These are phyloP conservation scores for Pollenia griseotomentosa DNA, from an alignment of 2,888 invertebrate genomes.

Conservation along the genomic window DNA sequence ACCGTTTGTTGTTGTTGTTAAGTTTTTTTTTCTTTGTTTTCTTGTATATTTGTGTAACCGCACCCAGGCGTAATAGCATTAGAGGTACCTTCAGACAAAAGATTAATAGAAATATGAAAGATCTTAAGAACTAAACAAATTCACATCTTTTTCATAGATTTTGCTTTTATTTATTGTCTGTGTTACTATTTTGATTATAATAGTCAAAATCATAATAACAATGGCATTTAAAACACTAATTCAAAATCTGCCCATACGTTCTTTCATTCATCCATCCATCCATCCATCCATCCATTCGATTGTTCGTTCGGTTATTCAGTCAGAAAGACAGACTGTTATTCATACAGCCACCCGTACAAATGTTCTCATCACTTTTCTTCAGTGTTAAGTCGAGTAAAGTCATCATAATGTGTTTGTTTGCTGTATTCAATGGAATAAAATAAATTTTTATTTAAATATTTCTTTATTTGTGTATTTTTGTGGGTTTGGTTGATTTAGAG, in stretches of 20 bases:
- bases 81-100: slow-evolving; percentile 46
- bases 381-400: not conserved
- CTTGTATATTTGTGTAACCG: slow-evolving; percentile 48
- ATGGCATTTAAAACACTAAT: slow-evolving; percentile 45
- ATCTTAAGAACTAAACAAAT: slow-evolving; percentile 60
- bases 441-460: slow-evolving; percentile 37
- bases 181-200: slow-evolving; percentile 43
- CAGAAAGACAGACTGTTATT: not conserved
- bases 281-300: not conserved
- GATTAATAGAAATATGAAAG: slow-evolving; percentile 43
- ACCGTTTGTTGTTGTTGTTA: slow-evolving; percentile 1
- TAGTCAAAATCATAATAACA: slow-evolving; percentile 53
- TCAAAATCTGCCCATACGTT: slow-evolving; percentile 6
- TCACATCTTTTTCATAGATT: slow-evolving; percentile 55
- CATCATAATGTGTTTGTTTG: slow-evolving; percentile 9
- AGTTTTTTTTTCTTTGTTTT: slow-evolving; percentile 25
- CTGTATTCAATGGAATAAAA: slow-evolving; percentile 1
- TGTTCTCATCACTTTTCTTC: not conserved
- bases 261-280: not conserved
- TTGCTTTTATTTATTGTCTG: slow-evolving; percentile 55
- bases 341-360: not conserved
- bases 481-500: not conserved
- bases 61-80: slow-evolving; percentile 62
- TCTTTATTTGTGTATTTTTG: not conserved
- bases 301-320: not conserved